Conservation (phyloP, 2,888 invertebrate species). For the Agriotes lineatus region DNA sequence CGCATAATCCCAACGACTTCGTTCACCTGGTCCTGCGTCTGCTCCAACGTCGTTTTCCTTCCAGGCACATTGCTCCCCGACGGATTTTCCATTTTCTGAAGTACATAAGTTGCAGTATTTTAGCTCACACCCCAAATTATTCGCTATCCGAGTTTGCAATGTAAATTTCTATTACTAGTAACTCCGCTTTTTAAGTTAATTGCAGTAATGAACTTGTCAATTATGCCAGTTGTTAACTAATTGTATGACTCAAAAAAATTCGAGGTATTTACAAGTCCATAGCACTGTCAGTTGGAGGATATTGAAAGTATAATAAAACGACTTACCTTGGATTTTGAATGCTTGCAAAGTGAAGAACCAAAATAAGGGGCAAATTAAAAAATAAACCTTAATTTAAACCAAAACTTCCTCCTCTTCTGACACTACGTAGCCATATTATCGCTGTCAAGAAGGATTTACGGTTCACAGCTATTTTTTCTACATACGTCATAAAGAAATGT, state of each 20-base stretch:
- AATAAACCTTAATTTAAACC: constrained; percentile 8
- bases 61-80: constrained; percentile 40
- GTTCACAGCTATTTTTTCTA: not conserved
- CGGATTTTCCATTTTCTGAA: constrained; percentile 44
- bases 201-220: constrained; percentile 19
- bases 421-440: constrained; percentile 18
- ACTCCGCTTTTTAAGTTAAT: constrained; percentile 6
- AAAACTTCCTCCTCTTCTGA: not conserved
- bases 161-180: not conserved
- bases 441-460: not conserved
- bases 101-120: not conserved
- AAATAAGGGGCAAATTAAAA: not conserved
- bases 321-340: not conserved
- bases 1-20: constrained; percentile 95
- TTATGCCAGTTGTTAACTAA: not conserved
- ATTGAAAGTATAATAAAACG: not conserved
- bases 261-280: not conserved
- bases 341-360: not conserved
- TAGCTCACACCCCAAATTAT: too few species aligned
- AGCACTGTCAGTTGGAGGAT: not conserved
- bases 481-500: constrained; percentile 19
- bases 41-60: constrained; percentile 56
- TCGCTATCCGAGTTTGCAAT: too few species aligned
- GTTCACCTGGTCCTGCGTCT: constrained; percentile 65
- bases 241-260: constrained; percentile 1